phyloP scores from a whole-genome alignment of 2,113 vertebrate species.

The Serilophus lunatus region DNA sequence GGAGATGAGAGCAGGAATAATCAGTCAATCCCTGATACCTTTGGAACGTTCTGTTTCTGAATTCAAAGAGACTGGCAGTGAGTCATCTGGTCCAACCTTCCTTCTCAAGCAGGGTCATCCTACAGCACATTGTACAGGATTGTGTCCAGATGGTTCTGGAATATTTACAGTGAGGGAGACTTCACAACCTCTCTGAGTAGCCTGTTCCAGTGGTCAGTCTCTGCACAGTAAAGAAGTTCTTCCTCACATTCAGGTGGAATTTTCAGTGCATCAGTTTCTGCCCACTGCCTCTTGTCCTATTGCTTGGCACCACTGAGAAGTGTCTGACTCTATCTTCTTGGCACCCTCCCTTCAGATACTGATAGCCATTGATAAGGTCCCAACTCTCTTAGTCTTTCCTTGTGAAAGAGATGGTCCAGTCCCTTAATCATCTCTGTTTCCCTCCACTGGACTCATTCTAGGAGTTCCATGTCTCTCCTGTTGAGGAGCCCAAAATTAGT shows the following conservation, averaged over 20 bases:
- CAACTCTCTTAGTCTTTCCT: background rate
- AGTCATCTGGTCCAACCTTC: background rate
- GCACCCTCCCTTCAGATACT: background rate
- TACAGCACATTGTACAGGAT: too few species aligned
- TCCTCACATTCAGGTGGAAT: background rate
- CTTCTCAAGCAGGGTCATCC: background rate
- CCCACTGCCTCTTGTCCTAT: background rate
- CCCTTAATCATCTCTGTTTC: accelerated
- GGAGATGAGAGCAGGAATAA: background rate
- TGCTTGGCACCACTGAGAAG: background rate
- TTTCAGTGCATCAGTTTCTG: background rate
- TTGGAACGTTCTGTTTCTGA: background rate
- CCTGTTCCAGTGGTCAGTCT: accelerated
- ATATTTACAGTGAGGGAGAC: background rate
- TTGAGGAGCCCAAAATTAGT: background rate
- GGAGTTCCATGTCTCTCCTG: background rate
- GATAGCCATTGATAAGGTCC: too few species aligned
- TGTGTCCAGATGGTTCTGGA: background rate
- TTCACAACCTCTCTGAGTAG: background rate
- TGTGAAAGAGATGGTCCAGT: accelerated
- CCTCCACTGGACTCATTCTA: background rate
- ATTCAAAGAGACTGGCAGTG: background rate
- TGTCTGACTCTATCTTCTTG: background rate
- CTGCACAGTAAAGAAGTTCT: accelerated
- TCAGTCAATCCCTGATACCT: background rate